Base-by-base conservation (phyloP, 2,113 vertebrate genomes). In the Mus spicilegus region DNA sequence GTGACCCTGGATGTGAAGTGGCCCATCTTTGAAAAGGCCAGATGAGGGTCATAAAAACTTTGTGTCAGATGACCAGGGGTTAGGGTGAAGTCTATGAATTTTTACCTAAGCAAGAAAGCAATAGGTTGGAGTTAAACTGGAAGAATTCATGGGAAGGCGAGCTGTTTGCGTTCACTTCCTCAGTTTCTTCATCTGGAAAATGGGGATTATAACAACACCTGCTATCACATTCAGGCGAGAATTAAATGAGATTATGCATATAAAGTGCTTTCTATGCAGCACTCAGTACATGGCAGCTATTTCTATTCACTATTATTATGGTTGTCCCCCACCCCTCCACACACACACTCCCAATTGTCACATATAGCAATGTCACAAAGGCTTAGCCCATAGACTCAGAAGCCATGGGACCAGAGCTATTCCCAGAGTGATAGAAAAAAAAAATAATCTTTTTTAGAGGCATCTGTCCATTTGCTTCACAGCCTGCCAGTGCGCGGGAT, bases 401-500 rank as follows among this genome's bases (percentile, higher is more conserved):
- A 67, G 65, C 78, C 88, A 80, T 69, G 78, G 76, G 77, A 51
- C 91, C 72, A 95, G 85, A 95, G 84, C 54, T 95, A n/a, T 80
- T 92, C 42, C 58, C 69, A 49, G 89, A 92, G 78, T 93, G 75
- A 87, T 78, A 95, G 73, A 94, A 70, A 67, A 91, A 96, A 94
- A 95, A 91, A 69, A 96, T 93, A 69, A 96, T 94, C 86, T 97
- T 91, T 97, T 96, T 95, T 93, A 81, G 95, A 97, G 95, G 95
- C 96, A 92, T 96, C 94, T 96, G 95, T 94, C 96, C 56, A 75
- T 96, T 96, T 97, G 94, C 82, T 90, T 90, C 73, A 61, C 76
- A 95, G 95, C 75, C 94, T 91, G 89, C 73, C 86, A 94, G 95
- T 93, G 65, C 65, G 69, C 46, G 56, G 91, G 87, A 97, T 93